Evolutionary conservation across 2,888 invertebrate species (phyloP), one percentile per base, ranked within the genome.

Genomic region (Phyllotreta cruciferae): DNA sequence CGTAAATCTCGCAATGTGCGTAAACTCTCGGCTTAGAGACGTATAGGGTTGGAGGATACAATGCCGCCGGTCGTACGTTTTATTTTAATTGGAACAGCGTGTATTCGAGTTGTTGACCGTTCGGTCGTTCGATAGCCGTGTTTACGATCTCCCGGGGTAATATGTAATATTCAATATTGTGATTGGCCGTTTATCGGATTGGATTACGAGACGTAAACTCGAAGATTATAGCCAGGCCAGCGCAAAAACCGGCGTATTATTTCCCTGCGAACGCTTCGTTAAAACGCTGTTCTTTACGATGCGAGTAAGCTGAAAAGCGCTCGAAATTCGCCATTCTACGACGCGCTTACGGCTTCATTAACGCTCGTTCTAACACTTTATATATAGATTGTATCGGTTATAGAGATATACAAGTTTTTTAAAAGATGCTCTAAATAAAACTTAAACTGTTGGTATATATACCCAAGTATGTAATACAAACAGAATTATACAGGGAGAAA

Each of bases 101-200:
- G 78, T 72, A 72, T 72, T 75, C 74, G 72, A 74, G 71, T 72
- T 75, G 77, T 76, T 77, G 58, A 74, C 77, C 74, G 75, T 73
- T 76, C 73, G 68, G 72, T 75, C 76, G 72, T 77, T 71, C 71
- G 72, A 75, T 73, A 71, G 73, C 69, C 66, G 75, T 78, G 75
- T 79, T 78, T 79, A 79, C 74, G 77, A 67, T 69, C 68, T 70
- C 70, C 63, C 71, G 69, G 67, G 74, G 74, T 74, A 75, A 75
- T 78, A 77, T 73, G 76, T 79, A 79, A 78, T 77, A 78, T 78
- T 78, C 78, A 78, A 79, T 78, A 79, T 78, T 78, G 76, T 77
- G 77, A 79, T 77, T 75, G 76, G 74, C 73, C 77, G 77, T 78
- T 77, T 78, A 78, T 77, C 74, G 74, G 72, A 73, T 72, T 73